These are phyloP conservation scores for Tiliacea citrago DNA, from an alignment of 2,888 invertebrate species.

Conservation along the genomic window DNA sequence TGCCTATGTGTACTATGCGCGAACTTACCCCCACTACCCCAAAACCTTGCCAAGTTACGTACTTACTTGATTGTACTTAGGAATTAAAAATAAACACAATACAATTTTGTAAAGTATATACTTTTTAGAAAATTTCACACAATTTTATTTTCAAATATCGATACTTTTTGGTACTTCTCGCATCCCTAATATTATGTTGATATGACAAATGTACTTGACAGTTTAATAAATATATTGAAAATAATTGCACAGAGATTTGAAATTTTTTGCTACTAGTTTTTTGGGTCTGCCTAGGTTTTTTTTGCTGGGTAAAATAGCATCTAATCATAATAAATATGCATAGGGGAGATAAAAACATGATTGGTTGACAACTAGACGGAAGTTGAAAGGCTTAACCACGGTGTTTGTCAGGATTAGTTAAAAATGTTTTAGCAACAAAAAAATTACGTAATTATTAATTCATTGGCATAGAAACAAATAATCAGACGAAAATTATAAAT, in stretches of 20 bases:
- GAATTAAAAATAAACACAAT: too few relatives aligned
- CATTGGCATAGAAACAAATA: neutral
- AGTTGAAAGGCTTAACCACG: neutral
- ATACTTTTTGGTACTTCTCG: too few relatives aligned
- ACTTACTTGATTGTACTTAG: too few relatives aligned
- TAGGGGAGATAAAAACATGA: neutral
- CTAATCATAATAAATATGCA: neutral
- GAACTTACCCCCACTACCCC: too few relatives aligned
- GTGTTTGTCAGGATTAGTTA: neutral
- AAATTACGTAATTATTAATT: neutral
- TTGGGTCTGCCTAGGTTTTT: neutral
- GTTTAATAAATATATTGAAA: neutral
- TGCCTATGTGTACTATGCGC: too few relatives aligned
- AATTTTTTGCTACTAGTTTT: neutral
- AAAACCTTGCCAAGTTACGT: too few relatives aligned
- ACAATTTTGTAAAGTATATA: too few relatives aligned
- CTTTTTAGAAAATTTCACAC: too few relatives aligned
- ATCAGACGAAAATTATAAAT: neutral
- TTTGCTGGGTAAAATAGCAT: neutral
- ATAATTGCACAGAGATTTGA: neutral
- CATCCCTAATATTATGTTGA: too few relatives aligned
- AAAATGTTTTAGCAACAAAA: neutral
- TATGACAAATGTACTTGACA: slow-evolving; percentile 20
- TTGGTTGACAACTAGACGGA: neutral
- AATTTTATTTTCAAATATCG: too few relatives aligned